Base-by-base conservation (phyloP, 2,888 invertebrate genomes). In the Keiferia lycopersicella region DNA sequence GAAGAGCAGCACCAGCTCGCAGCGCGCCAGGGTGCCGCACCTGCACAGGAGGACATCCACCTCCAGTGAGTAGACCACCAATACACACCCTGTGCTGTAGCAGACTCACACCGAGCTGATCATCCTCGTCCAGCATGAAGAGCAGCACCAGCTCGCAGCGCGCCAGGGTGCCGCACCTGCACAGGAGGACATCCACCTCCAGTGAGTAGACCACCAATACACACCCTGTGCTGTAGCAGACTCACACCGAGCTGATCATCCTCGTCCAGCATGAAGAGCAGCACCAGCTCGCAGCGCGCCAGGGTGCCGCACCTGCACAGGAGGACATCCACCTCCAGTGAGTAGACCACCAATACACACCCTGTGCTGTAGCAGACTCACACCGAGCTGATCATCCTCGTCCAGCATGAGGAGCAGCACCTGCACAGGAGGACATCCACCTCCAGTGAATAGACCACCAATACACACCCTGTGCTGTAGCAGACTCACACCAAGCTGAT, bases 241-340 rank as follows among this genome's bases (percentile, higher is more conserved):
- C 26, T 26, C 26, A 26, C 2, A 26, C 26, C 6, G 26, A 6
- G 26, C 26, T 26, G 26, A 26, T 26, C 26, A 26, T 26, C 26
- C 26, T 26, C 6, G 26, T 26, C n/a, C 64, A 93, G 93, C 61
- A 87, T 93, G 84, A 90, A 91, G 70, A 84, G 83, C 68, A 83
- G 77, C 67, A 86, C 81, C 69, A 82, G 81, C 65, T 76, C 88
- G 11, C 86, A 88, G 39, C 80, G 86, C 63, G 87, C 86, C 71
- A 89, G 89, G 68, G 81, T 91, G 79, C 83, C 92, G 14, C 92
- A 93, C 72, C 83, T 92, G 64, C 88, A 92, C 61, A 84, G 93
- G 66, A 86, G 93, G 59, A 91, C 93, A 56, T 93, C 94, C 12
- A 88, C 92, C 57, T 93, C 93, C 65, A 94, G 93, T 94, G 82